phyloP scores from a whole-genome alignment of 2,888 invertebrate genomes.

The Subacronicta megacephala region DNA sequence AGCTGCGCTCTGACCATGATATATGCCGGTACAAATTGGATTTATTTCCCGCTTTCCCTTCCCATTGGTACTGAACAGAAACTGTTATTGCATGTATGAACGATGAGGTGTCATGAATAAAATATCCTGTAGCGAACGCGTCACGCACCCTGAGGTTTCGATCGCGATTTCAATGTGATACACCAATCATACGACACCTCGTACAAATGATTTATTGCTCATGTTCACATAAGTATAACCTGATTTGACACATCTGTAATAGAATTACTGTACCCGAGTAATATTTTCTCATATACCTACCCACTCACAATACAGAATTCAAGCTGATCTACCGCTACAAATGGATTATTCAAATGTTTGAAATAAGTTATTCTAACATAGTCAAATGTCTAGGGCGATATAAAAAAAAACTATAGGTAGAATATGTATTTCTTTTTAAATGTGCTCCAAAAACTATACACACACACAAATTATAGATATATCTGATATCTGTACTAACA shows the following conservation, averaged over 20 bases:
- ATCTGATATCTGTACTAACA: conserved; percentile 1
- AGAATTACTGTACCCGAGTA: conserved; percentile 26
- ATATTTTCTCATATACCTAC: conserved; percentile 5
- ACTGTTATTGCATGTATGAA: conserved; percentile 86
- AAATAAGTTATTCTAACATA: too few species aligned
- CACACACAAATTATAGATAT: too few species aligned
- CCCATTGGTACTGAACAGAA: conserved; percentile 80
- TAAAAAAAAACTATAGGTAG: too few species aligned
- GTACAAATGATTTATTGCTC: conserved; percentile 53
- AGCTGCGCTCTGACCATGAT: conserved; percentile 82
- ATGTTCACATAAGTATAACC: conserved; percentile 31
- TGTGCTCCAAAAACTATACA: too few species aligned
- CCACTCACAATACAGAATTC: not conserved
- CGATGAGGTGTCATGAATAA: conserved; percentile 85
- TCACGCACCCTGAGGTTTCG: conserved; percentile 72
- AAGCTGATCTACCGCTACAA: too few species aligned
- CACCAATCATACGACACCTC: conserved; percentile 63
- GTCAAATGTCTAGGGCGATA: too few species aligned
- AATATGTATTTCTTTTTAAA: too few species aligned
- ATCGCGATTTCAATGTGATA: conserved; percentile 71
- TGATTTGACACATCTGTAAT: conserved; percentile 21
- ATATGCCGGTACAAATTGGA: conserved; percentile 87
- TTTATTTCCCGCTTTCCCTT: conserved; percentile 83
- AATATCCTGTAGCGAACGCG: conserved; percentile 77
- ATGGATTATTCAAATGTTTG: too few species aligned